Evolutionary conservation across 2,888 invertebrate genomes (phyloP), one percentile per base, ranked within the genome.

Genomic region (Drosophila pullipes): DNA sequence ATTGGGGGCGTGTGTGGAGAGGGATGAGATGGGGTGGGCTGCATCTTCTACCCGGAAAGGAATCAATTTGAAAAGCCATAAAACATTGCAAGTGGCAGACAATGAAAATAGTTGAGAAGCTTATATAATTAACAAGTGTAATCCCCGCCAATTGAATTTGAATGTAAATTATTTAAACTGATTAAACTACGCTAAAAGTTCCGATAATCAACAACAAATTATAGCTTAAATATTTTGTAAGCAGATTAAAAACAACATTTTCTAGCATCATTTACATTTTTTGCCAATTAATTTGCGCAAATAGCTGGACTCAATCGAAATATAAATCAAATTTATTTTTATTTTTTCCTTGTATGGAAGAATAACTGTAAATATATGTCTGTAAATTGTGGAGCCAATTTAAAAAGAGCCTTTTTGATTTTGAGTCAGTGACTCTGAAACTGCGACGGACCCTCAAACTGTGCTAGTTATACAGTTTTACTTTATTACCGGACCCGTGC

Each of bases 11-110:
- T 31, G 13, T 22, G 54, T 18, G 7, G 16, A 30, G 55, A 7
- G 13, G 53, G 28, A 11, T 10, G 0, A 10, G 33, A 0, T 11
- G 4, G 33, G 11, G 11, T 33, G 54, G 31, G 16, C 9, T 25
- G 33, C 18, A 25, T 25, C 13, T 22, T 22, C 47, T 22, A 28
- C n/a, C 39, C 41, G 44, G 54, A 31, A 67, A 62, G 60, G 37
- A 70, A 76, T 69, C 67, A 76, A 78, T 68, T 66, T 61, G 75
- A 75, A 78, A 69, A 80, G 53, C 55, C 66, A 53, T 69, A 71
- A 71, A 73, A 58, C 39, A 25, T 50, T 39, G 39, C 16, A 41
- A 61, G 16, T n/a, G 35, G 25, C 2, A 49, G 41, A 53, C 28
- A 60, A 10, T 61, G 44, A 58, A 22, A 55, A 22, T 2, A 33